Evolutionary conservation across 2,113 vertebrate genomes (phyloP).

Genomic region (Lota lota): DNA sequence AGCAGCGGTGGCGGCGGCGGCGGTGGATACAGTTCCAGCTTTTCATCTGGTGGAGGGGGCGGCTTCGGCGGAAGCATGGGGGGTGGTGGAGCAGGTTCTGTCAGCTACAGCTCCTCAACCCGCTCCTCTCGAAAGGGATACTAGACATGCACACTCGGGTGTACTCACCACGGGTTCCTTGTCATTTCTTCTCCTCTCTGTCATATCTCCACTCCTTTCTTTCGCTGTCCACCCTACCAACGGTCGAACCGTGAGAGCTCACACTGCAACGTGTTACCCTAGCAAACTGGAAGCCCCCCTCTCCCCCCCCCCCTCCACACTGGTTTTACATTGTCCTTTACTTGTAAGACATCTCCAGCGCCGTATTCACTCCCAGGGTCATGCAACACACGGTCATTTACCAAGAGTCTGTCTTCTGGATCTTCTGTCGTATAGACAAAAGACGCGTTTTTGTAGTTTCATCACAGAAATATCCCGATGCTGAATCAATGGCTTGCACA

Average conservation of each 20-base stretch:
- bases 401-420: constrained; percentile 49
- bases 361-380: constrained; percentile 31
- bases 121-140: accelerated
- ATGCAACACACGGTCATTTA: constrained; percentile 44
- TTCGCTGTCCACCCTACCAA: background rate
- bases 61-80: background rate
- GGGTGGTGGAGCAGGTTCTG: background rate
- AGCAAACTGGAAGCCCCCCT: background rate
- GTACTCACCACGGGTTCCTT: constrained; percentile 4
- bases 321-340: constrained; percentile 9
- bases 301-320: constrained; percentile 13
- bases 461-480: constrained; percentile 33
- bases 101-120: background rate
- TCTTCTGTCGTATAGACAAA: constrained; percentile 44
- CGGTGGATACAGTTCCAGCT: background rate
- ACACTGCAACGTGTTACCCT: background rate
- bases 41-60: background rate
- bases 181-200: constrained; percentile 21
- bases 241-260: background rate
- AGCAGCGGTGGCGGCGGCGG: background rate
- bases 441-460: constrained; percentile 44
- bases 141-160: constrained; percentile 22
- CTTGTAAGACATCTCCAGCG: constrained; percentile 11
- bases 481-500: constrained; percentile 28
- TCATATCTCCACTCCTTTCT: background rate